Evolutionary conservation across 2,888 invertebrate species (phyloP), one percentile per base, ranked within the genome.

Genomic region (Eudemis profundana): DNA sequence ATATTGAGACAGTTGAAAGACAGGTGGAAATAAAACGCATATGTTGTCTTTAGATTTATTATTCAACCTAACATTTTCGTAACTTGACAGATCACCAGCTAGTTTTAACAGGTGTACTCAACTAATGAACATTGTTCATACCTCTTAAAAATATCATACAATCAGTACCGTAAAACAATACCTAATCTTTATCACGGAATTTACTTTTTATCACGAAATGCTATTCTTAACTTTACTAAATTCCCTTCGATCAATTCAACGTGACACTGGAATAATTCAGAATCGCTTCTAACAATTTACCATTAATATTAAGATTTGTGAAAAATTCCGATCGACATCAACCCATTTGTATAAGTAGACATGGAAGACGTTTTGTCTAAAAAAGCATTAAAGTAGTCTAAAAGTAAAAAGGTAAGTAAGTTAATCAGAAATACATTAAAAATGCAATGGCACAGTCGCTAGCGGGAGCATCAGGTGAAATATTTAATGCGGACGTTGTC

Each of bases 121-220:
- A 81, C 85, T 88, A 89, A 83, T 89, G 90, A 92, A 91, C 91
- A 90, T 89, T 86, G 90, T 92, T 90, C 91, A 91, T 90, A 91
- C 87, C 76, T 82, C 89, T 88, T 90, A 90, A 82, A 85, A 84
- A 85, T 85, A 89, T 81, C 82, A 86, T 84, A 90, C 89, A 87
- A 81, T 90, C 91, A 89, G 88, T 90, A 91, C 85, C 81, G 86
- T 89, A 87, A 89, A 90, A 89, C 87, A 88, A 87, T 86, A 84
- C 86, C 81, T 86, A 78, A 83, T 84, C 79, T 82, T 89, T 90
- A 92, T 91, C 90, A 91, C 91, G 89, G 88, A 89, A 86, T 88
- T 89, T 87, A 84, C 82, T 81, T 87, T 74, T 87, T 91, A 92
- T 92, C 91, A 91, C 91, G 86, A 89, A 90, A 89, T 84, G 86